phyloP scores from a whole-genome alignment of 2,797 vertebrate species.

The Eutrigla gurnardus region DNA sequence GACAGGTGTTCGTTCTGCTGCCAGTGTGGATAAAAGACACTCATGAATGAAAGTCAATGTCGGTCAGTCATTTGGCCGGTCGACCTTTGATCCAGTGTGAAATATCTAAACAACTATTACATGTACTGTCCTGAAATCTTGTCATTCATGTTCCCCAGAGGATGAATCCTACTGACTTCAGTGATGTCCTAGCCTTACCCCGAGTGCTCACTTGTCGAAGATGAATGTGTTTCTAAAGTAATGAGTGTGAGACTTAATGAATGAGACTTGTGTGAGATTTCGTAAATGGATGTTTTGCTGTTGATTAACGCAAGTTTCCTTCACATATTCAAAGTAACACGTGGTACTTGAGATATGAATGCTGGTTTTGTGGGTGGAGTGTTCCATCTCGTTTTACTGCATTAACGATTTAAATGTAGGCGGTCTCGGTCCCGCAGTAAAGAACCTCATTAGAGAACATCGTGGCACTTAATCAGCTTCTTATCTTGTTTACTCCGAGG shows the following conservation, averaged over 20 bases:
- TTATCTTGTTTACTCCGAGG: conserved; percentile 28
- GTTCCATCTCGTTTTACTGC: neutral
- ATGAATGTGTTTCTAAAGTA: neutral
- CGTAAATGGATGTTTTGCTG: no score
- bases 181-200: neutral
- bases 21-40: neutral
- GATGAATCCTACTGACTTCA: neutral
- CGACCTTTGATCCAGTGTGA: neutral
- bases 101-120: neutral
- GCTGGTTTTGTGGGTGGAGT: neutral
- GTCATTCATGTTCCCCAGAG: neutral
- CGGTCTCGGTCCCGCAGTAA: conserved; percentile 12
- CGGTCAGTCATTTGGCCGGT: neutral
- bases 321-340: neutral
- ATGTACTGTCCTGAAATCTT: neutral
- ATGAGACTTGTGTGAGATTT: neutral
- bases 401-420: conserved; percentile 3
- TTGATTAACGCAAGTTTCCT: neutral
- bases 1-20: neutral
- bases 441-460: conserved; percentile 26
- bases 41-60: neutral
- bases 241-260: neutral
- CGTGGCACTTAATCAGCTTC: conserved; percentile 19
- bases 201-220: neutral
- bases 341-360: neutral